Conservation (phyloP, 2,113 vertebrate species). For the Rafetus swinhoei region DNA sequence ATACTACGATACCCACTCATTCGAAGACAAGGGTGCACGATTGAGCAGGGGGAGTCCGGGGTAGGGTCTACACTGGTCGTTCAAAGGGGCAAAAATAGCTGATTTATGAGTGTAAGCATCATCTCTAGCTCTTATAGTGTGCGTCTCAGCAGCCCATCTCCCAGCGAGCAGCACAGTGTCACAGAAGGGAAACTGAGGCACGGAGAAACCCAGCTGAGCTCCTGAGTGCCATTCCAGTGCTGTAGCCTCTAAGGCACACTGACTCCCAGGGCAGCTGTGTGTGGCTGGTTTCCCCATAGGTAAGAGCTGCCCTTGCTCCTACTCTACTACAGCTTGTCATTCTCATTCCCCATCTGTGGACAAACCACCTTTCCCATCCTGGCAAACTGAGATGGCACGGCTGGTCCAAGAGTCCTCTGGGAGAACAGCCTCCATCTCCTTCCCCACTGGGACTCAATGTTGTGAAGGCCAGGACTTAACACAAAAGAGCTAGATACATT, state of each 20-base stretch:
- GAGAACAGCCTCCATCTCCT: background rate
- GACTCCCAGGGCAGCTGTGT: background rate
- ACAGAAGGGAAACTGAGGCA: background rate
- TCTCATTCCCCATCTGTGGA: background rate
- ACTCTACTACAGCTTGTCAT: fast-evolving
- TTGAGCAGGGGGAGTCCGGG: background rate
- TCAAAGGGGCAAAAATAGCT: background rate
- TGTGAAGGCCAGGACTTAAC: too few species aligned
- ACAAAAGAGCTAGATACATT: too few species aligned
- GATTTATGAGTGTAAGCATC: background rate
- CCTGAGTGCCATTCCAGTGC: background rate
- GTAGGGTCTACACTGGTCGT: background rate
- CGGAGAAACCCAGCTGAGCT: background rate
- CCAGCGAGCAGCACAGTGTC: background rate
- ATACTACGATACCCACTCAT: background rate
- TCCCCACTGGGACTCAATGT: background rate
- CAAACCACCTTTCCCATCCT: background rate
- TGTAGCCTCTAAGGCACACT: background rate
- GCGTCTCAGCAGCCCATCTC: background rate
- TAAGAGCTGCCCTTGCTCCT: background rate
- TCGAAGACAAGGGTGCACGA: background rate
- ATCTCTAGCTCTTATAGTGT: background rate
- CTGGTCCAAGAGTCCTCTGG: background rate
- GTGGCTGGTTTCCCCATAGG: background rate
- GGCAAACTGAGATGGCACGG: background rate